phyloP scores from a whole-genome alignment of 2,888 invertebrate species.

The Liopterus haemorrhoidalis region DNA sequence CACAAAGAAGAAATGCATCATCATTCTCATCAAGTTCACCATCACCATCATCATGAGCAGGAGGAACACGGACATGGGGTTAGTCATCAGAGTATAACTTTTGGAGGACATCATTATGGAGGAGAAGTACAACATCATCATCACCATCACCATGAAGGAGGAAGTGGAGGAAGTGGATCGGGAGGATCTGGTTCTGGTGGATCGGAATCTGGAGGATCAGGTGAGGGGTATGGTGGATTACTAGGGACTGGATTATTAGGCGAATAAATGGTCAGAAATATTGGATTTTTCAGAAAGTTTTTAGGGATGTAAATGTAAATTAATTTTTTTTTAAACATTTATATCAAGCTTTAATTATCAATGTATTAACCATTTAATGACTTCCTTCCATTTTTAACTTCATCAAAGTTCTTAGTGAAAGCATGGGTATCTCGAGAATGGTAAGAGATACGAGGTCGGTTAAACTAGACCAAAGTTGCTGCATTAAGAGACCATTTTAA shows the following conservation, averaged over 20 bases:
- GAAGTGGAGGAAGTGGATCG: conserved; percentile 23
- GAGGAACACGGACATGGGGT: conserved; percentile 12
- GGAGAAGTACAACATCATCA: conserved; percentile 8
- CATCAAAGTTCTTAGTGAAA: too few relatives aligned
- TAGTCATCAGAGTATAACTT: background rate
- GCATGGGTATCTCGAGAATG: too few relatives aligned
- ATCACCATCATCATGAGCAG: background rate
- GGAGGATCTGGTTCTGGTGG: conserved; percentile 15
- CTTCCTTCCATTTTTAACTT: too few relatives aligned
- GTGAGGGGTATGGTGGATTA: background rate
- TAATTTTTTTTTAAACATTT: too few relatives aligned
- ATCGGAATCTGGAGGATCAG: background rate
- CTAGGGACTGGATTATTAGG: background rate
- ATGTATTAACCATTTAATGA: too few relatives aligned
- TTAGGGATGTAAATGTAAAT: too few relatives aligned
- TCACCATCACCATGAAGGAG: conserved; percentile 19
- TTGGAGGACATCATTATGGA: background rate
- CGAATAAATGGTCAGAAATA: background rate
- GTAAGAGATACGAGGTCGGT: too few relatives aligned
- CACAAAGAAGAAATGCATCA: conserved; percentile 18
- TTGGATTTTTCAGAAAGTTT: too few relatives aligned
- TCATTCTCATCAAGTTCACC: conserved; percentile 5
- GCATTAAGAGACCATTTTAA: too few relatives aligned
- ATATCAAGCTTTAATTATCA: too few relatives aligned
- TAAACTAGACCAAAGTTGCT: too few relatives aligned